These are phyloP conservation scores for Pipa parva DNA, from an alignment of 2,113 vertebrate species.

Conservation along the genomic window DNA sequence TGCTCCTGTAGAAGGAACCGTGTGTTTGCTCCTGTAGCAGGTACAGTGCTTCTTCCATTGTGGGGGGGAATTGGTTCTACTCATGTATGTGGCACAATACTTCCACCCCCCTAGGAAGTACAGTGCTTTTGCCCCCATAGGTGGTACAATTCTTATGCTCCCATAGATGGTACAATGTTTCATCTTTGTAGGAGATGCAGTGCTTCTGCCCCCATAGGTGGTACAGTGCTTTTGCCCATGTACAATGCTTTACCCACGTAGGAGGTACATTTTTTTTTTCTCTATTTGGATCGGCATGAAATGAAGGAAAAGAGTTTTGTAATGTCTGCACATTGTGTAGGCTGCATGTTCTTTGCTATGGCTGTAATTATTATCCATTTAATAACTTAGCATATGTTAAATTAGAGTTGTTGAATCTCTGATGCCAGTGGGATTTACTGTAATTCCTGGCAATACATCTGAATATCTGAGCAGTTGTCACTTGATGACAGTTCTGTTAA, in stretches of 20 bases:
- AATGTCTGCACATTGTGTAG: background rate
- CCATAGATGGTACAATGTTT: too few species aligned
- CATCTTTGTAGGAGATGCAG: background rate
- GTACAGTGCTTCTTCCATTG: too few species aligned
- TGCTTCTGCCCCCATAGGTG: background rate
- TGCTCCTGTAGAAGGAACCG: too few species aligned
- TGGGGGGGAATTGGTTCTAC: too few species aligned
- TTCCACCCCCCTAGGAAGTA: background rate
- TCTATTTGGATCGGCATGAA: background rate
- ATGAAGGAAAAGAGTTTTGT: background rate
- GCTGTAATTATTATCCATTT: background rate
- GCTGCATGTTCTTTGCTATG: background rate
- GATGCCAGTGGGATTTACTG: slow-evolving; percentile 20
- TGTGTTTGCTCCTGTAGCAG: too few species aligned
- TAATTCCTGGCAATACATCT: slow-evolving; percentile 24
- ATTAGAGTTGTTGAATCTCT: slow-evolving; percentile 22
- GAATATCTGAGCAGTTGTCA: slow-evolving; percentile 26
- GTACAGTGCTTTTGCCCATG: background rate
- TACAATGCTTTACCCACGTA: background rate
- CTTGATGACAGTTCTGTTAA: slow-evolving; percentile 32
- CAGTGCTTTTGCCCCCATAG: too few species aligned
- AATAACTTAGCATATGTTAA: slow-evolving; percentile 11
- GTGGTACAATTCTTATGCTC: too few species aligned
- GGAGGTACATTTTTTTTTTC: background rate
- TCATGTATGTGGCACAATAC: too few species aligned